Percentiles rank a stretch among this genome's conserved stretches.
Evolutionary conservation across 2,797 vertebrate species (phyloP).

Genomic region (Hydrocynus forskahlii): DNA sequence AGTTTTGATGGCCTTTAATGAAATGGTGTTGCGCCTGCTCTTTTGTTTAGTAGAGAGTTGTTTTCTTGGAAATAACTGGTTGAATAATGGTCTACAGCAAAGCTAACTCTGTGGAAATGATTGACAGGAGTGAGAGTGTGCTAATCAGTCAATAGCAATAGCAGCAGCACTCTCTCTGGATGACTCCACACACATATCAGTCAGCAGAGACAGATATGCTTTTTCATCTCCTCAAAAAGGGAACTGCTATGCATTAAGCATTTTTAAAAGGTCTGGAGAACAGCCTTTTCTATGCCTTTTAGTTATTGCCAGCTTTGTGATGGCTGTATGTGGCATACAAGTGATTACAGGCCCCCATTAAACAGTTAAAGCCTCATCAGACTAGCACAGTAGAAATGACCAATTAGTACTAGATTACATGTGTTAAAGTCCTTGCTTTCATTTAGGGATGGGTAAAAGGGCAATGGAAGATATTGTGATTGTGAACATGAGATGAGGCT

Average conservation of each 20-base stretch:
- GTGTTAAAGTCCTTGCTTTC: background rate
- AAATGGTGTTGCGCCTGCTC: background rate
- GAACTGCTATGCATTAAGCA: conserved; percentile 12
- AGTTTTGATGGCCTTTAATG: conserved; percentile 16
- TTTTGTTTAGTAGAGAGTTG: background rate
- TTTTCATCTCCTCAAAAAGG: conserved; percentile 17
- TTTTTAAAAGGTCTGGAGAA: background rate
- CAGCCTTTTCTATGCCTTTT: background rate
- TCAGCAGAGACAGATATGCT: conserved; percentile 18
- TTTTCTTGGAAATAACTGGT: conserved; percentile 21
- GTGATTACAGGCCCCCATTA: background rate
- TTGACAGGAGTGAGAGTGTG: conserved; percentile 26
- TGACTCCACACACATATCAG: conserved; percentile 10
- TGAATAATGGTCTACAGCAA: conserved; percentile 14
- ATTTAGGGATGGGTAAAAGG: too few species aligned
- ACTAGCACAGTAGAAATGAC: background rate
- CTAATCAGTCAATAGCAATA: conserved; percentile 28
- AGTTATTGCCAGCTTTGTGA: background rate
- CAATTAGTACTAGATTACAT: background rate
- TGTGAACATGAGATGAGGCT: background rate
- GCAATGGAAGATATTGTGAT: background rate
- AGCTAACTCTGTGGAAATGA: conserved; percentile 15
- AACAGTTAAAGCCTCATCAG: background rate
- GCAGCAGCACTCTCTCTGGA: background rate
- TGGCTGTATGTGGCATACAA: background rate